Base-by-base conservation (phyloP, 2,888 invertebrate genomes). In the Eupeodes luniger region DNA sequence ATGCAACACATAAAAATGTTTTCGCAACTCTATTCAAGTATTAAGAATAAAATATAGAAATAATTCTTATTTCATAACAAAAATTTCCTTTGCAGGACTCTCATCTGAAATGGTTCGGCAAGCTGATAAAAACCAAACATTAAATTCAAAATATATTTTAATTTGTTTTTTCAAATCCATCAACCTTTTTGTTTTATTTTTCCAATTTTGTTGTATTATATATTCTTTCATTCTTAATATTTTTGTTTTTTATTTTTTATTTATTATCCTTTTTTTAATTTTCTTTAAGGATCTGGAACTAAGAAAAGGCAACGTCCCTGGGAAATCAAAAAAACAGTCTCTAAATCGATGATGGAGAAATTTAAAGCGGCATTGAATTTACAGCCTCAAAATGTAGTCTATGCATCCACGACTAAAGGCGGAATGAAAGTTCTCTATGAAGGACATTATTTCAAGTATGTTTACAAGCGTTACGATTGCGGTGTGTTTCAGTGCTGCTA, bases 401-500 rank as follows among this genome's bases (percentile, higher is more conserved):
- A 93, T 81, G 92, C 92, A 2, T 93, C 93, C 4, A 92, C 93
- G 0, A 92, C 93, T 1, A 93, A 93, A 83, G 93, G 93, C 69
- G 93, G 93, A n/a, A 93, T 93, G 89, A 93, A 93, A 81, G 89
- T 93, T 36, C 81, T 92, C 4, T 92, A 90, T n/a, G 91, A 93
- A 49, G 93, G 93, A 0, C 93, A 93, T 88, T 91, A 93, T 67
- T 93, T 92, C 62, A 91, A 91, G 70, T 93, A 93, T 69, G 91
- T 92, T 49, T 93, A 92, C 89, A 93, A 93, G 19, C 92, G 93
- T 69, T 91, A 91, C 12, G 91, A 91, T 47, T 93, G 90, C 69
- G 92, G 92, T 12, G 92, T 93, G 36, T 93, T 93, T 89, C 92
- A 93, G 75, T 93, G 93, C 88, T 92, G 93, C 72, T 93, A 92